Conservation (phyloP, 1,140 invertebrate species). For the Bombus consobrinus region DNA sequence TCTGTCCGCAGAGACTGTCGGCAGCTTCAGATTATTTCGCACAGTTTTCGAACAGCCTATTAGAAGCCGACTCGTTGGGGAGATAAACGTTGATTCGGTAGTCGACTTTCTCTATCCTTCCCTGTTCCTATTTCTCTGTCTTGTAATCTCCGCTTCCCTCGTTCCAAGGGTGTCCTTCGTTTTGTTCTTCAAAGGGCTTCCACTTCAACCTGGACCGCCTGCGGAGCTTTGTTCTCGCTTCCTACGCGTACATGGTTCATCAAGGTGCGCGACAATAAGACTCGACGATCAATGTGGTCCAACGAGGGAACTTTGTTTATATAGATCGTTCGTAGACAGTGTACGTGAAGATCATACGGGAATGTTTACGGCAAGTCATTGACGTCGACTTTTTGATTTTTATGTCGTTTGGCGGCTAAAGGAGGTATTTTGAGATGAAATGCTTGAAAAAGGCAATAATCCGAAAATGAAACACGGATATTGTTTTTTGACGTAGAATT, state of each 20-base stretch:
- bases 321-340: slow-evolving; percentile 2
- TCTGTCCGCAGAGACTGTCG: slow-evolving; percentile 1
- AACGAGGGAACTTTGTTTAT: background rate
- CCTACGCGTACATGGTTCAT: slow-evolving; percentile 5
- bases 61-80: slow-evolving; percentile 78
- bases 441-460: too few relatives aligned
- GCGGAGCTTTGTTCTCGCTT: slow-evolving; percentile 34
- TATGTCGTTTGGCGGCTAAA: too few relatives aligned
- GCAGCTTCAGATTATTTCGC: slow-evolving; percentile 76
- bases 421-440: too few relatives aligned
- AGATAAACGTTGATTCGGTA: slow-evolving; percentile 80
- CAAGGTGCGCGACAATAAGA: slow-evolving; percentile 43
- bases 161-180: slow-evolving; percentile 13
- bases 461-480: too few relatives aligned
- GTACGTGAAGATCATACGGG: background rate
- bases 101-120: slow-evolving; percentile 46
- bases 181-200: background rate
- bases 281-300: background rate
- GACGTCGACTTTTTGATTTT: background rate
- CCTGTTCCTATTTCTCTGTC: background rate
- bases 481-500: too few relatives aligned
- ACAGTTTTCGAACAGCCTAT: slow-evolving; percentile 80
- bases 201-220: slow-evolving; percentile 21
- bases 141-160: background rate
- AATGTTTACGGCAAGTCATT: background rate